A percentile compares a stretch with the other conserved stretches of the same genome.
Conservation (phyloP, 2,113 vertebrate genomes). For the Mus pahari region DNA sequence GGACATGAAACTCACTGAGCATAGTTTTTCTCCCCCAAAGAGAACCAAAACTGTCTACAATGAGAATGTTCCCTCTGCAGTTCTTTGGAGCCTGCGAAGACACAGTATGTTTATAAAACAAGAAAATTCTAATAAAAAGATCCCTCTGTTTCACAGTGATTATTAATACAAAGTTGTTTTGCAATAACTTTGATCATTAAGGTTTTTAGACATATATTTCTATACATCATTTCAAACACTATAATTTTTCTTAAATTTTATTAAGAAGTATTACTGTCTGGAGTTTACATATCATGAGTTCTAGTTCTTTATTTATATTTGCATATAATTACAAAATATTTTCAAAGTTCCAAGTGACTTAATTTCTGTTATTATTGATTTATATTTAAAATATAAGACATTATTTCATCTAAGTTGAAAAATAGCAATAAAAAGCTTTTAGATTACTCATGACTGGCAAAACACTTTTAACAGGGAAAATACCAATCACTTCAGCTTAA, state of each 20-base stretch:
- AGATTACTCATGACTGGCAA: neutral
- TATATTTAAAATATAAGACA: constrained; percentile 22
- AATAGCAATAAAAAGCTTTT: constrained; percentile 46
- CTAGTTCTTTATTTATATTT: constrained; percentile 38
- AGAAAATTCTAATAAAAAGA: constrained; percentile 48
- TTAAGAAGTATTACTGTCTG: neutral
- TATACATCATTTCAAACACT: constrained; percentile 38
- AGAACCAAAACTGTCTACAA: neutral
- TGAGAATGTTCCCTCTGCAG: neutral
- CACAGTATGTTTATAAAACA: neutral
- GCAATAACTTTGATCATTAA: neutral
- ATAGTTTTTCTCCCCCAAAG: neutral
- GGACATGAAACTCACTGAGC: neutral
- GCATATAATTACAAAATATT: constrained; percentile 42
- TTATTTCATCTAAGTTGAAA: constrained; percentile 48
- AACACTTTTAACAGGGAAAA: constrained; percentile 35
- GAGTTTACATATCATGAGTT: constrained; percentile 20
- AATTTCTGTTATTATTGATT: constrained; percentile 30
- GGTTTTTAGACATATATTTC: constrained; percentile 1
- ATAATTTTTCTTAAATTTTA: constrained; percentile 32
- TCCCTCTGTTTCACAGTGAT: neutral
- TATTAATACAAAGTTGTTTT: constrained; percentile 33
- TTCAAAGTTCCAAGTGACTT: constrained; percentile 32
- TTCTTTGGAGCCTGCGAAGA: neutral
- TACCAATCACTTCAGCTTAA: constrained; percentile 9